phyloP scores from a whole-genome alignment of 2,888 invertebrate genomes.

The Catocala fraxini region DNA sequence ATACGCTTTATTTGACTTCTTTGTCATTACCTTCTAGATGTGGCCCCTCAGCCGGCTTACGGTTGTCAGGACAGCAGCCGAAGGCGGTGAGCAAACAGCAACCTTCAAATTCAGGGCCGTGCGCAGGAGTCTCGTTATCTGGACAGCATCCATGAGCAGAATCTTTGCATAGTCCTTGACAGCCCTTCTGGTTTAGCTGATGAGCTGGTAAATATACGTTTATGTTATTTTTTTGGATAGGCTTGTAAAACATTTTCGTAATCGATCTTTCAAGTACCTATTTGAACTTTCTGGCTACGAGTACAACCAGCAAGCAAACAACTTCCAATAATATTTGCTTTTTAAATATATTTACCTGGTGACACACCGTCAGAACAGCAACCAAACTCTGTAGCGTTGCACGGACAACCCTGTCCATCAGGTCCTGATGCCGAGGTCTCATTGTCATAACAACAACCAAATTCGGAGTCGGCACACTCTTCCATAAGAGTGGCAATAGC shows the following conservation, averaged over 20 bases:
- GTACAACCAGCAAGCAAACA: no score
- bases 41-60: slow-evolving; percentile 93
- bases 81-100: slow-evolving; percentile 91
- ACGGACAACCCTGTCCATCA: slow-evolving; percentile 89
- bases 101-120: slow-evolving; percentile 94
- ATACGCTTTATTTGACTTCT: no score
- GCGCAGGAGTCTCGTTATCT: slow-evolving; percentile 94
- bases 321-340: no score
- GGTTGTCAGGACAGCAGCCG: slow-evolving; percentile 98
- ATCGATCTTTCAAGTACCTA: no score
- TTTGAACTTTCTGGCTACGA: no score
- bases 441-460: slow-evolving; percentile 93
- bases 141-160: slow-evolving; percentile 95
- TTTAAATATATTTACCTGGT: slow-evolving; percentile 79
- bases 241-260: no score
- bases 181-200: slow-evolving; percentile 92
- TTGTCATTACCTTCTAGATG: slow-evolving; percentile 88
- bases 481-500: slow-evolving; percentile 36
- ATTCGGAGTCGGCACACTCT: slow-evolving; percentile 85
- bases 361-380: slow-evolving; percentile 92
- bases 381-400: slow-evolving; percentile 88
- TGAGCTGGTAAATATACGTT: slow-evolving; percentile 76
- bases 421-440: slow-evolving; percentile 88
- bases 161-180: slow-evolving; percentile 90
- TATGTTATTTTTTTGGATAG: no score